Conservation (phyloP, 2,797 vertebrate species). For the Antennarius maculatus region DNA sequence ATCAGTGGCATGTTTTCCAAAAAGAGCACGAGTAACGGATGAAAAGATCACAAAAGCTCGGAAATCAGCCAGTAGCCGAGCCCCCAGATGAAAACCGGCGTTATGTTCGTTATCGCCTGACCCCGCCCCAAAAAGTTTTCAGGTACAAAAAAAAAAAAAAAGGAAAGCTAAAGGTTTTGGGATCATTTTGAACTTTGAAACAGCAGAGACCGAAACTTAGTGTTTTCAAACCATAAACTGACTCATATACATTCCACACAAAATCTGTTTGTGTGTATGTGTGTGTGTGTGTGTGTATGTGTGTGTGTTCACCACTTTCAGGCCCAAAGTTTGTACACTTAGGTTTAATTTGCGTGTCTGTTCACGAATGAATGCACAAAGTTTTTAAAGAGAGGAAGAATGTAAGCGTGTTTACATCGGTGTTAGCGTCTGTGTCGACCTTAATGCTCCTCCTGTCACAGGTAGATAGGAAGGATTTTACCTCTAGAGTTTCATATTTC, state of each 20-base stretch:
- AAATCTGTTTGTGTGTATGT: constrained; percentile 7
- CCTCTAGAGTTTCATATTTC: constrained; percentile 62
- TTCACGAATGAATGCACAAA: constrained; percentile 49
- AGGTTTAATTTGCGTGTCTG: constrained; percentile 49
- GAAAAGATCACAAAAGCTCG: constrained; percentile 11
- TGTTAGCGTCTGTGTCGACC: constrained; percentile 57
- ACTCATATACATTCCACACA: constrained; percentile 75
- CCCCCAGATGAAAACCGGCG: constrained; percentile 18
- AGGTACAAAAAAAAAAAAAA: constrained; percentile 46
- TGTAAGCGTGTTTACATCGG: constrained; percentile 62
- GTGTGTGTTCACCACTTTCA: constrained; percentile 44
- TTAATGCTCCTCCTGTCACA: constrained; percentile 60
- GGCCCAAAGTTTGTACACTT: constrained; percentile 61
- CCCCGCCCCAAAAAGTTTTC: constrained; percentile 45
- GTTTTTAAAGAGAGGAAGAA: constrained; percentile 63
- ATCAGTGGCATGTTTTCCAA: constrained; percentile 67
- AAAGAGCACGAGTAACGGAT: constrained; percentile 44
- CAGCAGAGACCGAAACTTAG: constrained; percentile 77
- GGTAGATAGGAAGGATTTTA: constrained; percentile 62
- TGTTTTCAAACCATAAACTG: constrained; percentile 61
- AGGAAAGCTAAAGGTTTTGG: constrained; percentile 65
- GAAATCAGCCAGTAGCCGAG: constrained; percentile 5
- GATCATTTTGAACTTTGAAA: constrained; percentile 71
- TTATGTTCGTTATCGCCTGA: constrained; percentile 36
- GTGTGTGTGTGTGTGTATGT: constrained; percentile 9